phyloP scores from a whole-genome alignment of 1,140 invertebrate species.

The Dinoponera quadriceps region DNA sequence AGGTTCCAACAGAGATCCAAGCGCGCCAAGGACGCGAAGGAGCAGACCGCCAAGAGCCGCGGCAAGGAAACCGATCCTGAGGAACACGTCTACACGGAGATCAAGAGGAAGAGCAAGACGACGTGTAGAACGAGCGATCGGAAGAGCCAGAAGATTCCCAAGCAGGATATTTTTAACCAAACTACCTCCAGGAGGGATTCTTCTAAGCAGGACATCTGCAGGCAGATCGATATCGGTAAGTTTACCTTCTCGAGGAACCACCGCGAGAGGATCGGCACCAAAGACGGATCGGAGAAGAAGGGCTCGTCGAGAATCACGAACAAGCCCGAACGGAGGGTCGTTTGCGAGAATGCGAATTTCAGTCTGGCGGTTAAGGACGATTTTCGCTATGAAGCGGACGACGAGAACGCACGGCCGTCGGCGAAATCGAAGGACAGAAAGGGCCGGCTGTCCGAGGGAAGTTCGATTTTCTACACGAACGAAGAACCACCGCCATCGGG shows the following conservation, averaged over 20 bases:
- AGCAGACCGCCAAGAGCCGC: conserved; percentile 15
- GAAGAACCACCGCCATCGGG: neutral
- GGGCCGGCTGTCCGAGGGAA: conserved; percentile 1
- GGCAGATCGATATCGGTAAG: conserved; percentile 58
- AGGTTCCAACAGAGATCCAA: conserved; percentile 80
- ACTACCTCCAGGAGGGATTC: conserved; percentile 2
- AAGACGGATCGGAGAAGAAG: conserved; percentile 57
- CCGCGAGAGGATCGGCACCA: conserved; percentile 52
- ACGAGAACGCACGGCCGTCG: conserved; percentile 12
- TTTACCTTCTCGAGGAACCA: conserved; percentile 66
- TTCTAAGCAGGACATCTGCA: neutral
- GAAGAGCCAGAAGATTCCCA: conserved; percentile 11
- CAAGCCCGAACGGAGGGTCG: conserved; percentile 36
- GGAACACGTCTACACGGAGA: conserved; percentile 68
- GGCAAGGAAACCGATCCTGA: conserved; percentile 16
- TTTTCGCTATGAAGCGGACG: conserved; percentile 39
- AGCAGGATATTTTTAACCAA: conserved; percentile 45
- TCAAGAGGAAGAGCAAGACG: conserved; percentile 61
- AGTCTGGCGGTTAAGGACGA: conserved; percentile 73
- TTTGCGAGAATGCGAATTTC: conserved; percentile 77
- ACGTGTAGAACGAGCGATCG: conserved; percentile 27
- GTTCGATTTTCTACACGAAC: conserved; percentile 44
- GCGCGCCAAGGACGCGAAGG: conserved; percentile 61
- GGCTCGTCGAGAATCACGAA: conserved; percentile 30
- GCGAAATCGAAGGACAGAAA: conserved; percentile 7